Base-by-base conservation (phyloP, 2,888 invertebrate genomes). In the Alsophila aescularia region DNA sequence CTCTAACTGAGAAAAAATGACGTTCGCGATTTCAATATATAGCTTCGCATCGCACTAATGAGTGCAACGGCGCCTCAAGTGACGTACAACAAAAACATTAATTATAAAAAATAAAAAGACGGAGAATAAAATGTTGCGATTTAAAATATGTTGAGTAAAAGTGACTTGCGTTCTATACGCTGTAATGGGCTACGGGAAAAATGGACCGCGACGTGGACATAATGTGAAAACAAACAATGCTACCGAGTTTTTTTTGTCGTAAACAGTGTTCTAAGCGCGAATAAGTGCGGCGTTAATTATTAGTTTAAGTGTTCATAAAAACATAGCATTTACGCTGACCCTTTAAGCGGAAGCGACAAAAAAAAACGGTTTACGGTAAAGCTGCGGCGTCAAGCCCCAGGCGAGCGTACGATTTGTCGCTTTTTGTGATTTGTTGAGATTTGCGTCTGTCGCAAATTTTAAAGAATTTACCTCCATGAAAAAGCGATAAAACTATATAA, bases 231-330 rank as follows among this genome's bases (percentile, higher is more conserved):
- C 79, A 81, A 82, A 85, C 82, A 83, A 76, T 81, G 72, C 73
- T 69, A 73, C 75, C 72, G 64, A 79, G 80, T 77, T 80, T 82
- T 83, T 77, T 75, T 73, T 74, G 77, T 81, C 79, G 76, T 84
- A 81, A 83, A 83, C 79, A 79, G 69, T 70, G 79, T 81, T 79
- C 79, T 81, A 81, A 81, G 80, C 79, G 79, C 72, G 77, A 79
- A 79, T 81, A 79, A 81, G 79, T 82, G 81, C 72, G 69, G 77
- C 75, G 83, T 82, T 86, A 85, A 85, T 85, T 85, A 85, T 85
- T 85, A 85, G 79, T 82, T 85, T 83, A 81, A 82, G 83, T 84
- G 81, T 85, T 80, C 82, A 85, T 83, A 85, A 84, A 84, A 82
- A 74, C 69, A 70, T 66, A 62, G 60, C 71, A 67, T 72, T 73